Conservation (phyloP, 2,888 invertebrate genomes). For the Melanargia galathea region DNA sequence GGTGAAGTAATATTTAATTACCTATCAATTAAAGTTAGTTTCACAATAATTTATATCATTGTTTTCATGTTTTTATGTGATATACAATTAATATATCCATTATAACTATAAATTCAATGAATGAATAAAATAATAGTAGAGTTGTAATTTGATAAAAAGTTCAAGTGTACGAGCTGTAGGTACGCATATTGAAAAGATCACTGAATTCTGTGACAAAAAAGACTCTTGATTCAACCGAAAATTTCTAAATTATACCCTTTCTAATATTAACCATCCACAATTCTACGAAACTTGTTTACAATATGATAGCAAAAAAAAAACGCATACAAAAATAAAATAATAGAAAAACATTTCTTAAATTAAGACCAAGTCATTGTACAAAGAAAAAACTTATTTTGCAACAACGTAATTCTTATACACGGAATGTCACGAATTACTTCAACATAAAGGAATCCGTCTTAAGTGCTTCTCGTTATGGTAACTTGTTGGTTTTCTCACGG, state of each 20-base stretch:
- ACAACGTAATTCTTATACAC: constrained; percentile 13
- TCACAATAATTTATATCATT: background rate
- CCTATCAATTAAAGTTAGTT: background rate
- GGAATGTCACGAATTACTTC: constrained; percentile 31
- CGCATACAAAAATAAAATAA: background rate
- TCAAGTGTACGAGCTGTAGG: too few relatives aligned
- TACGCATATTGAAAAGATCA: too few relatives aligned
- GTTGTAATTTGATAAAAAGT: too few relatives aligned
- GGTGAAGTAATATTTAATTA: constrained; percentile 12
- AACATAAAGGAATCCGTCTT: constrained; percentile 33
- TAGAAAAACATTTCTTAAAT: background rate
- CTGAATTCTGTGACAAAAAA: too few relatives aligned
- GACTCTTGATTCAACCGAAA: too few relatives aligned
- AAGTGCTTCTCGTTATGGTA: constrained; percentile 31
- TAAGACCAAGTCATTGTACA: background rate
- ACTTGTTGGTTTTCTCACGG: constrained; percentile 37
- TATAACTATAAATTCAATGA: too few relatives aligned
- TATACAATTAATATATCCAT: background rate
- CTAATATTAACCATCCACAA: too few relatives aligned
- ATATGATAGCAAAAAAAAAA: too few relatives aligned
- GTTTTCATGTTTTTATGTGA: constrained; percentile 2
- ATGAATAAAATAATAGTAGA: too few relatives aligned
- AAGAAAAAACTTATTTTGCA: constrained; percentile 12
- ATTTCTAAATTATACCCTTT: too few relatives aligned
- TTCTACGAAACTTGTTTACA: too few relatives aligned